Evolutionary conservation across 2,113 vertebrate genomes (phyloP).

Genomic region (Damaliscus lunatus): DNA sequence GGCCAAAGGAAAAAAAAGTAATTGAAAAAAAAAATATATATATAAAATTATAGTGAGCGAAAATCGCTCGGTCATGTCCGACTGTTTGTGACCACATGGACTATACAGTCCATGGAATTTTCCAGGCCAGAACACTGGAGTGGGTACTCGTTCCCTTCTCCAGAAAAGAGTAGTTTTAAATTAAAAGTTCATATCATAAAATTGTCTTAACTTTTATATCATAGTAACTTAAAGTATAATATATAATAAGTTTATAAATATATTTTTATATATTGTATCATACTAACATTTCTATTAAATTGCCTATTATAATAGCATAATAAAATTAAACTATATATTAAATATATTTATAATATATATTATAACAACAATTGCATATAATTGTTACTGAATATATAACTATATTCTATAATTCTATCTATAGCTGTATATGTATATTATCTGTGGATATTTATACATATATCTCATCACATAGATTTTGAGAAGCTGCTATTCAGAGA

Average conservation of each 20-base stretch:
- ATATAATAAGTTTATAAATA: not conserved
- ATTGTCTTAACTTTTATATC: not conserved
- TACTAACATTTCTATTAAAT: not conserved
- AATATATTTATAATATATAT: not conserved
- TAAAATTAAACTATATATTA: not conserved
- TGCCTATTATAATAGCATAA: not conserved
- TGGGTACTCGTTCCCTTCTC: not conserved
- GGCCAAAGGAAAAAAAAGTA: not conserved
- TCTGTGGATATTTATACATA: not conserved
- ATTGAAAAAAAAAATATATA: not conserved
- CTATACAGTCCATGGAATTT: not conserved
- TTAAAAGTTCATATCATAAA: not conserved
- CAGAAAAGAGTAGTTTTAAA: not conserved
- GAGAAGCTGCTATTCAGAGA: not conserved
- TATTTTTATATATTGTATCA: not conserved
- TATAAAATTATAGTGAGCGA: not conserved
- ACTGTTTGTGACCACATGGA: not conserved
- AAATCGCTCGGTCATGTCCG: accelerated
- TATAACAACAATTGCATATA: not conserved
- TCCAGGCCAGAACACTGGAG: not conserved
- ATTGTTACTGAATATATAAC: not conserved
- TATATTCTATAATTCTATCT: not conserved
- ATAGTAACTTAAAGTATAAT: not conserved
- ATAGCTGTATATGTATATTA: not conserved
- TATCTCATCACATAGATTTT: not conserved